Evolutionary conservation across 2,797 vertebrate species (phyloP).

Genomic region (Decapterus maruadsi): DNA sequence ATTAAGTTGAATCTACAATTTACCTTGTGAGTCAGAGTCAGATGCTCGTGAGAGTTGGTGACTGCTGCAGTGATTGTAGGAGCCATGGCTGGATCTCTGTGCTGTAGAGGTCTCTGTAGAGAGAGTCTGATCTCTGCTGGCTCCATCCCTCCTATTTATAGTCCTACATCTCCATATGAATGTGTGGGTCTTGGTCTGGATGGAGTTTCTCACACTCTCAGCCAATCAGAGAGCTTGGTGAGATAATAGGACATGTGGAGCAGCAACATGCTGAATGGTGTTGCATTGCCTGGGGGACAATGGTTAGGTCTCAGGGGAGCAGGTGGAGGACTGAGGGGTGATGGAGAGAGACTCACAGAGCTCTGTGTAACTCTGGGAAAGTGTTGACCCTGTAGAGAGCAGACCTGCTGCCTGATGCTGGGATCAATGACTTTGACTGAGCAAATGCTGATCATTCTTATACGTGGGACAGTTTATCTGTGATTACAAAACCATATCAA

Average conservation of each 20-base stretch:
- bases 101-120: constrained; percentile 76
- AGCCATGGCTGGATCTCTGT: constrained; percentile 82
- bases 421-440: no score
- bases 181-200: constrained; percentile 84
- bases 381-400: no score
- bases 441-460: no score
- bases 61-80: constrained; percentile 77
- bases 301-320: constrained; percentile 50
- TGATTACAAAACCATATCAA: no score
- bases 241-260: neutral
- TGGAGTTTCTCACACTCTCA: constrained; percentile 76
- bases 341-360: constrained; percentile 23
- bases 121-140: constrained; percentile 76
- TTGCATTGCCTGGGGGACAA: constrained; percentile 39
- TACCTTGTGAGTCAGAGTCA: constrained; percentile 81
- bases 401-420: no score
- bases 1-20: constrained; percentile 36
- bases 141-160: constrained; percentile 88
- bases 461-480: no score
- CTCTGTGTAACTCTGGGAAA: constrained; percentile 58
- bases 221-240: no score
- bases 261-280: constrained; percentile 47
- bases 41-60: constrained; percentile 72
- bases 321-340: constrained; percentile 48
- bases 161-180: constrained; percentile 86